A percentile compares a stretch with the other conserved stretches of the same genome.
These are phyloP conservation scores for Xestia sexstrigata DNA, from an alignment of 2,888 invertebrate species.

Conservation along the genomic window DNA sequence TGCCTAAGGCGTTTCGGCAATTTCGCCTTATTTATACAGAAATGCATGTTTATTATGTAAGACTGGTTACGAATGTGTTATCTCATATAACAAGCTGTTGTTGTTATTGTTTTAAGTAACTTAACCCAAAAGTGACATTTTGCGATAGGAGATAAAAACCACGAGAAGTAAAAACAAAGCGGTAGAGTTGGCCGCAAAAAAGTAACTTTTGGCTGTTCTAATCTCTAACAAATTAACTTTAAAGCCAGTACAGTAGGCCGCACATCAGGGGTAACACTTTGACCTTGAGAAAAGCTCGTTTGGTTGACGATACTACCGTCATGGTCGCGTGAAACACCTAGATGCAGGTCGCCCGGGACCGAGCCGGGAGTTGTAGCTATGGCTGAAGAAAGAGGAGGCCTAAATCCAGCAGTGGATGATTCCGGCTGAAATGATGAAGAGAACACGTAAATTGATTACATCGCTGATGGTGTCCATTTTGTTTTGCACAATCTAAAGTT, in stretches of 20 bases:
- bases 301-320: neutral
- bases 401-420: no score
- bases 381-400: no score
- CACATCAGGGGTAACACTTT: neutral
- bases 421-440: no score
- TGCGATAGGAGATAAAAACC: neutral
- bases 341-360: no score
- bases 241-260: neutral
- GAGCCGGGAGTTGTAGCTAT: no score
- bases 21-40: neutral
- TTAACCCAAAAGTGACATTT: constrained; percentile 2
- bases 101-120: neutral
- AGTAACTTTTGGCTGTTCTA: neutral
- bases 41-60: neutral
- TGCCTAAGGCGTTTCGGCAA: neutral
- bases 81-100: neutral
- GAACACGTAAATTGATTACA: no score
- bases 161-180: neutral
- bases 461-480: no score
- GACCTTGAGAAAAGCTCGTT: neutral
- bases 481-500: no score
- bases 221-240: neutral
- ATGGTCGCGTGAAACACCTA: no score
- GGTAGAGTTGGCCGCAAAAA: neutral
- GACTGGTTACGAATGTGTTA: neutral